Base-by-base conservation (phyloP, 2,888 invertebrate species). In the Dicycla oo region DNA sequence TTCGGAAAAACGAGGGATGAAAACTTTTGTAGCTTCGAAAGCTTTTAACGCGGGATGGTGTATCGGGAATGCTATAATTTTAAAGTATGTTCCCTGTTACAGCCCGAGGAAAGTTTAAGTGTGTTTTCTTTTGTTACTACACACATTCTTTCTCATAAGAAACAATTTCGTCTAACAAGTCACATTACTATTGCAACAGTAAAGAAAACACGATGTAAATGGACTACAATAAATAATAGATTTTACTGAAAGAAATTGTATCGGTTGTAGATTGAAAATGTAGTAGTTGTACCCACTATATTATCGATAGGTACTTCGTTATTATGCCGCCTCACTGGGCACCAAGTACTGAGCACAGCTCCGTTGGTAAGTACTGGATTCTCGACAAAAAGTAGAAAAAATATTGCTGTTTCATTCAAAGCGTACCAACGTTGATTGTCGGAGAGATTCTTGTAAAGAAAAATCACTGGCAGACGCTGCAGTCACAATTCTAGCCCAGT, bases 321-420 rank as follows among this genome's bases (percentile, higher is more conserved):
- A 88, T 89, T 88, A 88, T 88, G 75, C 84, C 84, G 87, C 81
- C 74, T 83, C 89, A 87, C 81, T 88, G 89, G 84, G 76, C 83
- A 82, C 84, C 77, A 81, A 89, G 86, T 81, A 86, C 86, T 83
- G 80, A 83, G 81, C 76, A 84, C 74, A 76, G 80, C 80, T 86
- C 74, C 81, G 56, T 61, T 73, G 69, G 82, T 83, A 82, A 87
- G 85, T 84, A 84, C 87, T 81, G 78, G 84, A 84, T 86, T 85
- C 86, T 82, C 85, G 75, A 77, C 79, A 85, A 86, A 88, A 87
- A 86, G 85, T 78, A 82, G 68, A 87, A 87, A 82, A 85, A 81
- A 83, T 79, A 71, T 73, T 70, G 57, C 87, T 78, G 83, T 84
- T 83, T 77, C 84, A 86, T 86, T 89, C 87, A 88, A 85, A 89